phyloP scores from a whole-genome alignment of 1,140 invertebrate genomes.

The Orius insidiosus region DNA sequence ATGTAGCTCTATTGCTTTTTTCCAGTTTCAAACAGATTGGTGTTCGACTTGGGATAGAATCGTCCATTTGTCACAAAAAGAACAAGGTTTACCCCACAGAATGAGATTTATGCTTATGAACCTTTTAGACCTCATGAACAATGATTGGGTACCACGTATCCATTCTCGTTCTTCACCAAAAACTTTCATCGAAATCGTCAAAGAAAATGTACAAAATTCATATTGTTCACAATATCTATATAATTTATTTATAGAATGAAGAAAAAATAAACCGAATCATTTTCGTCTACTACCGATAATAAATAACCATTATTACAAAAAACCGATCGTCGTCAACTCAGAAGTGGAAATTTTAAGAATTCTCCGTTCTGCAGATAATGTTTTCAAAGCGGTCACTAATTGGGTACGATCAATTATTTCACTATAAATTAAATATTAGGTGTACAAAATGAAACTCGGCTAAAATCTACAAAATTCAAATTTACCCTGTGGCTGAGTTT shows the following conservation, averaged over 20 bases:
- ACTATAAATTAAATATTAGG: too few relatives aligned
- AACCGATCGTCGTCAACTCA: constrained; percentile 5
- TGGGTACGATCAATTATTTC: constrained; percentile 11
- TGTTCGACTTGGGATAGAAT: constrained; percentile 10
- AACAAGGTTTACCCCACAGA: constrained; percentile 3
- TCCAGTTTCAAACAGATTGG: constrained; percentile 12
- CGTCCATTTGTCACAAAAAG: constrained; percentile 7
- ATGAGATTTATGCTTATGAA: constrained; percentile 11
- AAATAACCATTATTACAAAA: constrained; percentile 5
- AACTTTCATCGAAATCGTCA: constrained; percentile 8
- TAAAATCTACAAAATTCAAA: too few relatives aligned
- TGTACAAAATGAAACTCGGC: too few relatives aligned
- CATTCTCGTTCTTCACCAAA: neutral
- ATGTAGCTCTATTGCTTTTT: too few relatives aligned
- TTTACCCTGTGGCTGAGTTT: too few relatives aligned
- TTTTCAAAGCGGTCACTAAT: constrained; percentile 1
- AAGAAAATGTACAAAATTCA: constrained; percentile 3
- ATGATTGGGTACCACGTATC: constrained; percentile 6
- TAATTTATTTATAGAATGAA: too few relatives aligned
- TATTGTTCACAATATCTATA: too few relatives aligned
- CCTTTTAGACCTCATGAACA: constrained; percentile 10
- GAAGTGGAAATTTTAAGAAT: constrained; percentile 10
- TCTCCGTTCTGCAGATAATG: constrained; percentile 1
- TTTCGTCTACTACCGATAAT: too few relatives aligned
- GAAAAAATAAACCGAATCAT: too few relatives aligned